Evolutionary conservation across 1,140 invertebrate genomes (phyloP), one percentile per base, ranked within the genome.

Genomic region (Cepaea nemoralis): DNA sequence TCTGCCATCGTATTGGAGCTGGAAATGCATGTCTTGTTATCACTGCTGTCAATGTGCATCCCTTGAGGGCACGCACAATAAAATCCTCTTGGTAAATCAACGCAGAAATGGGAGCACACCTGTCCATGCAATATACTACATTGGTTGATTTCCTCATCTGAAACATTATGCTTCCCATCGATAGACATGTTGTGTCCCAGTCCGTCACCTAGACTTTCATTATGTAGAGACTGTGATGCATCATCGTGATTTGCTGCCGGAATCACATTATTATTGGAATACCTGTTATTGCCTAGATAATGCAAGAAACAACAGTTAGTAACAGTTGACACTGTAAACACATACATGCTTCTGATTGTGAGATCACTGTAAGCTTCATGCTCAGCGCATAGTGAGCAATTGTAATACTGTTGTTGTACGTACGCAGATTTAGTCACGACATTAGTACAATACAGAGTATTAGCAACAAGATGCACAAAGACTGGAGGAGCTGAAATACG

Each of bases 41-140:
- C 87, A 31, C 37, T 48, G 3, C 12, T 6, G 14, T 89, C 86
- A 48, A 91, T 85, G 24, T 63, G 83, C 78, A 84, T 92, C 85
- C 94, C 95, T 5, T 83, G 88, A 80, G 93, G 93, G 76, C 93
- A 93, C 82, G 94, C 93, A 90, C 96, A 97, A 45, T 94, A 91
- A 86, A 95, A 97, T 31, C 95, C 95, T 0, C 95, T 95, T 19
- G 94, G 87, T 0, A 94, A 97, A 87, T 99, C 99, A 45, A 94
- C 92, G 89, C 98, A 99, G 10, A 94, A 91, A 66, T 90, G 89
- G 75, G 85, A 86, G 79, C 89, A 89, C 94, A 98, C 22, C 94
- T 94, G 0, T 92, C 88, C 0, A 94, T 94, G 88, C 97, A 99
- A 87, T 95, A 95, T 88, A 93, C 95, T 85, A 88, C 98, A 99